These are phyloP conservation scores for Neuroscelio doddi DNA, from an alignment of 2,888 invertebrate species.

Conservation along the genomic window DNA sequence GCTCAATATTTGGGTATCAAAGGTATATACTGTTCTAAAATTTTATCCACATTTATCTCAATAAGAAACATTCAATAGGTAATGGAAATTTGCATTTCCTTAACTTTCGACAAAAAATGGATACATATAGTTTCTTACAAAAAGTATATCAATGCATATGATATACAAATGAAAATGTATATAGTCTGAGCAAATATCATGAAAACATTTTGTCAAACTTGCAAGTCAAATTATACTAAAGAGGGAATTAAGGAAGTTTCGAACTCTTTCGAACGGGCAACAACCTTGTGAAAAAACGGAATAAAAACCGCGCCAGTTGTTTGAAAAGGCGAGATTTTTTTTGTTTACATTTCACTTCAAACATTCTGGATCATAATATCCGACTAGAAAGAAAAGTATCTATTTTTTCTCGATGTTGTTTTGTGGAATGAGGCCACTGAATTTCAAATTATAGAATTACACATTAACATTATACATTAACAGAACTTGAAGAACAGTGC, in stretches of 20 bases:
- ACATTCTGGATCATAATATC: constrained; percentile 21
- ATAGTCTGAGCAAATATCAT: too few relatives aligned
- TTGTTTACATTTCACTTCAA: constrained; percentile 14
- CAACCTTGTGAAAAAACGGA: constrained; percentile 23
- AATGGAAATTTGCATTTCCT: too few relatives aligned
- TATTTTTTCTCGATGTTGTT: constrained; percentile 24
- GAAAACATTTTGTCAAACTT: too few relatives aligned
- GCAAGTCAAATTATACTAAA: constrained; percentile 13
- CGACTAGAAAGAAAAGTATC: constrained; percentile 23
- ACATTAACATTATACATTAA: constrained; percentile 30
- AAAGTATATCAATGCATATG: too few relatives aligned
- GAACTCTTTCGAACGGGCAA: background rate
- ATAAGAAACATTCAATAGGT: too few relatives aligned
- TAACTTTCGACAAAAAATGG: too few relatives aligned
- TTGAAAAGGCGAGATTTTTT: constrained; percentile 9
- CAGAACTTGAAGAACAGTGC: constrained; percentile 84
- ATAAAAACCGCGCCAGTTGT: constrained; percentile 31
- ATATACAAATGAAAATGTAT: too few relatives aligned
- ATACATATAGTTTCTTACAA: too few relatives aligned
- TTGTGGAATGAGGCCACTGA: constrained; percentile 25
- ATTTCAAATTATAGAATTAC: constrained; percentile 35
- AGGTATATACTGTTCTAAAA: too few relatives aligned
- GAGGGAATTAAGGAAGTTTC: constrained; percentile 16
- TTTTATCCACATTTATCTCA: too few relatives aligned
- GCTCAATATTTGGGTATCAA: constrained; percentile 82